Conservation (phyloP, 2,113 vertebrate genomes). For the Empidonax traillii region DNA sequence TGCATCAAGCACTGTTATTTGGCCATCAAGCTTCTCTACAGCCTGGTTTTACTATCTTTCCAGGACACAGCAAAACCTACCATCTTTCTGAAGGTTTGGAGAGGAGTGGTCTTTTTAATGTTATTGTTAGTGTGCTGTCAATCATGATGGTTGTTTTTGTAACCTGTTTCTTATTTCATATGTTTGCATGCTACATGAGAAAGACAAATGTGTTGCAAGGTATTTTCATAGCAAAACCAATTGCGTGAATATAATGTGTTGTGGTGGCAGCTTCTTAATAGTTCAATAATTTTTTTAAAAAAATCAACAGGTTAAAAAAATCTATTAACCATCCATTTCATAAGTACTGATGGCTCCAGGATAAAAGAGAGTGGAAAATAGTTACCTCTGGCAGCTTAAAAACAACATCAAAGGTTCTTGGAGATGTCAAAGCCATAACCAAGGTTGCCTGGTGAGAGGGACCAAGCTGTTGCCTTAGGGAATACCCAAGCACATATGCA, state of each 20-base stretch:
- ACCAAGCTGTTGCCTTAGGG: slow-evolving; percentile 52
- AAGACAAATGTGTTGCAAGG: not conserved
- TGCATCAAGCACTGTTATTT: not conserved
- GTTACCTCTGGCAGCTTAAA: slow-evolving; percentile 74
- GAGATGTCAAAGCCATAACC: slow-evolving; percentile 70
- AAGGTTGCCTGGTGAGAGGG: slow-evolving; percentile 62
- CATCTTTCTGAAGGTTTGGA: not conserved
- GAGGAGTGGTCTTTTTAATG: not conserved
- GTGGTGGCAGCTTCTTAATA: not conserved
- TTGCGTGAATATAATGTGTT: not conserved
- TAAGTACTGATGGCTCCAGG: not conserved
- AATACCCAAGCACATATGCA: slow-evolving; percentile 53
- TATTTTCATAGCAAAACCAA: not conserved
- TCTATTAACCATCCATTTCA: not conserved
- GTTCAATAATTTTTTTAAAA: not conserved
- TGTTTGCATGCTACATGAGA: not conserved
- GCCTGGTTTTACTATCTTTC: not conserved
- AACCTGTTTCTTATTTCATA: not conserved
- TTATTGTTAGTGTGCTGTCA: not conserved
- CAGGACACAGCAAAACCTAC: not conserved
- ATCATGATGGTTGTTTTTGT: not conserved
- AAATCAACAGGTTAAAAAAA: not conserved
- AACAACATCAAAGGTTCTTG: slow-evolving; percentile 68
- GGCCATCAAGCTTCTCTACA: not conserved
- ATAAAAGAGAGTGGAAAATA: not conserved